phyloP scores from a whole-genome alignment of 64 coral and sea anemone genomes.

The Stylophora pistillata region DNA sequence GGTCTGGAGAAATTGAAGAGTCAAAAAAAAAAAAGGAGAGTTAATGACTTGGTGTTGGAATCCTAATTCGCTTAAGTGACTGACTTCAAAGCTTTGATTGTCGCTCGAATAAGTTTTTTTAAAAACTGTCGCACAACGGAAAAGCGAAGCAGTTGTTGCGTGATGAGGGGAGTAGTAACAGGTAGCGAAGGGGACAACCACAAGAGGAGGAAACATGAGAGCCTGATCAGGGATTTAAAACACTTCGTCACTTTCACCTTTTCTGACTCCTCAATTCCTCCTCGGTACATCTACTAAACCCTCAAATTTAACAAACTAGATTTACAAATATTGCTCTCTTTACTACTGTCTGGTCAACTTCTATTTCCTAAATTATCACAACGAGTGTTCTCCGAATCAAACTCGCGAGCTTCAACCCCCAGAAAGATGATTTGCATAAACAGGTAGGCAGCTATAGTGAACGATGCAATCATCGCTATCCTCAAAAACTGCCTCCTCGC shows the following conservation, averaged over 20 bases:
- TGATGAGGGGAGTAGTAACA: not conserved
- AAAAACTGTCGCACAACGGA: no score
- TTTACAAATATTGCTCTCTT: not conserved
- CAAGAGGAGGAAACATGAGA: not conserved
- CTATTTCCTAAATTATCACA: not conserved
- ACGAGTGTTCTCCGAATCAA: not conserved
- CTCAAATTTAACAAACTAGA: not conserved
- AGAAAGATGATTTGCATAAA: conserved; percentile 6
- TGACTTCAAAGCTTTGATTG: no score
- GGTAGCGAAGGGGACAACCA: not conserved
- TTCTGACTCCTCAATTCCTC: conserved; percentile 17
- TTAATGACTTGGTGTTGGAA: conserved; percentile 23
- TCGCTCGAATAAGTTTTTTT: no score
- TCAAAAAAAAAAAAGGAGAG: conserved; percentile 32
- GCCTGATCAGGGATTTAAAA: not conserved
- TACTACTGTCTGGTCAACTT: not conserved
- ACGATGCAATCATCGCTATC: not conserved
- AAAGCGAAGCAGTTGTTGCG: no score
- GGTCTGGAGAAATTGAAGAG: conserved; percentile 34
- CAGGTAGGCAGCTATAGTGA: not conserved
- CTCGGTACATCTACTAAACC: not conserved
- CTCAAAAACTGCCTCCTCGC: not conserved
- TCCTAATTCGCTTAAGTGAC: not conserved
- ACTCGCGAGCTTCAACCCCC: conserved; percentile 4
- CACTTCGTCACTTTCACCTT: conserved; percentile 20